Base-by-base conservation (phyloP, 1,140 invertebrate species). In the Hypsibius dujardini region DNA sequence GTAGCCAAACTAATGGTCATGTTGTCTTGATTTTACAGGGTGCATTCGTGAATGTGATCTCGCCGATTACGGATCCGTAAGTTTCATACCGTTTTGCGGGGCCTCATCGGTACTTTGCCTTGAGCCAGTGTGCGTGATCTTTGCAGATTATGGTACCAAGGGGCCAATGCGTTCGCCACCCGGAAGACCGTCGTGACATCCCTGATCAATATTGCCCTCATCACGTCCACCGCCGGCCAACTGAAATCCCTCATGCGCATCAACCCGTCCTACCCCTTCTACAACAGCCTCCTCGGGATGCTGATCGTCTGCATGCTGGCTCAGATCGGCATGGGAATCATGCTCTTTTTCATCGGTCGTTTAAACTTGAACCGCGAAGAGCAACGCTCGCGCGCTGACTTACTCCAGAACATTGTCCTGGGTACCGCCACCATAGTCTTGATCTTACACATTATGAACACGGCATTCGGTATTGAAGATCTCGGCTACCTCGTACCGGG, bases 221-320 rank as follows among this genome's bases (percentile, higher is more conserved):
- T 56, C 7, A 56, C 50, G 7, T 56, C 50, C 50, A 56, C 50
- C 7, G 50, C 50, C 50, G 50, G 50, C 7, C 50, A 56, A n/a
- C 50, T 56, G 50, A 56, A 56, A n/a, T 56, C 50, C 7, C 50
- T 56, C 50, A 7, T 56, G 50, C 50, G 50, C 7, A 56, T 56
- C 50, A 56, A 56, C 50, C 50, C 50, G n/a, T 7, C 50, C 7
- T 56, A 56, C 50, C 50, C 50, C 7, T 56, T 56, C 50, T 56
- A 56, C n/a, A 56, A 56, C 50, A 56, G 7, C n/a, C 50, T 56
- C 50, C 50, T 56, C 7, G 50, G 50, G 7, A 56, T 56, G 50
- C n/a, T 56, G 50, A 56, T 56, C 50, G 50, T 56, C n/a, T 56
- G 50, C 50, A 56, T 56, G n/a, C 50, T 56, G 50, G 50, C 7